Evolutionary conservation across 2,113 vertebrate species (phyloP), one percentile per base, ranked within the genome.

Genomic region (Scomber scombrus): DNA sequence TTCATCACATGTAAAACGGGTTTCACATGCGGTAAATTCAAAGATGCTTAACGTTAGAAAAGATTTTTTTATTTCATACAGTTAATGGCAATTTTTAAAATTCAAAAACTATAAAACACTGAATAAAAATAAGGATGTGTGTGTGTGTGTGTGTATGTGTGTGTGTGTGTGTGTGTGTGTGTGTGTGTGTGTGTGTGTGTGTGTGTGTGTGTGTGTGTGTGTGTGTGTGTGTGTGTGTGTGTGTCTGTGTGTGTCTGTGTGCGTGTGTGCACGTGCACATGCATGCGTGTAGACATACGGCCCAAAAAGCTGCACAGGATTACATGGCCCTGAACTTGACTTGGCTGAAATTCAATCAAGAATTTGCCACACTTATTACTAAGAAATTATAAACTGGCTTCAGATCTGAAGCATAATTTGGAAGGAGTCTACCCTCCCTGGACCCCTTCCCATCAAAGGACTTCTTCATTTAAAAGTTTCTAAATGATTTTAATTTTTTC

Each of bases 331-430:
- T 69, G 46, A 80, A 84, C 84, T 83, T 76, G 51, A 68, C 77
- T 85, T 88, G 88, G 84, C 77, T 57, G 43, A 51, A 88, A 82
- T 82, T 84, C 71, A 83, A 78, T 89, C 88, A 85, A 58, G 34
- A 78, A 61, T 84, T 85, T 87, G 86, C 88, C 84, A 89, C 82
- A 90, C 61, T 89, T 85, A 84, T 90, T 83, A 81, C 76, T 80
- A 68, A 81, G 80, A 86, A 92, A 90, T 89, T 84, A 88, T 84
- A 84, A 91, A 86, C 84, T 89, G 85, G 78, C 80, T 58, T 71
- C 60, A 76, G 82, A 92, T 91, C 85, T 80, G 51, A 88, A 62
- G 62, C 56, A 66, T 85, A 18, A 78, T 75, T 88, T 82, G 78
- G 85, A 87, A 60, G 56, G 50, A 84, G 66, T 63, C 55, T 40